These are phyloP conservation scores for Sinonovacula constricta DNA, from an alignment of 1,140 invertebrate species.

Conservation along the genomic window DNA sequence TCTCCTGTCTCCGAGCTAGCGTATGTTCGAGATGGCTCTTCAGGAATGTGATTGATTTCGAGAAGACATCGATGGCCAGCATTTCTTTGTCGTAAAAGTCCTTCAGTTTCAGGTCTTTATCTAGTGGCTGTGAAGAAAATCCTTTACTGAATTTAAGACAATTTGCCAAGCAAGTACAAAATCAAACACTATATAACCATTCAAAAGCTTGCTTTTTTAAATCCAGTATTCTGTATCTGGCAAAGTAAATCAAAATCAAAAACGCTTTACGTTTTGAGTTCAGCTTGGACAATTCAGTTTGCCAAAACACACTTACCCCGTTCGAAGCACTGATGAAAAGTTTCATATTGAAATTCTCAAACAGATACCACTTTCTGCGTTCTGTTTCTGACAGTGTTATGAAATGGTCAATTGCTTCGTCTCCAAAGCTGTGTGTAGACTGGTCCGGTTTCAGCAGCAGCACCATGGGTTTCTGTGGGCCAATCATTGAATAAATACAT, in stretches of 20 bases:
- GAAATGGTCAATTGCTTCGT: conserved; percentile 14
- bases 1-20: not conserved
- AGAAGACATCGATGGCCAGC: conserved; percentile 24
- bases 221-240: too few species aligned
- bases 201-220: too few species aligned
- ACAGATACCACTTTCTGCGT: conserved; percentile 22
- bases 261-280: too few species aligned
- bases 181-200: too few species aligned
- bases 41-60: conserved; percentile 17
- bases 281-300: too few species aligned
- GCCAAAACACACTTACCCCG: conserved; percentile 8
- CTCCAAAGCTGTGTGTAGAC: not conserved
- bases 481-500: too few species aligned
- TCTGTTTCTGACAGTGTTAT: not conserved
- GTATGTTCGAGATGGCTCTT: conserved; percentile 1
- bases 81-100: conserved; percentile 23
- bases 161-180: too few species aligned
- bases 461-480: conserved; percentile 9
- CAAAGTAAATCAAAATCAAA: too few species aligned
- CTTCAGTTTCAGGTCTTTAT: conserved; percentile 32
- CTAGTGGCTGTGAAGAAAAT: conserved; percentile 14
- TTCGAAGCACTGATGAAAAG: conserved; percentile 13
- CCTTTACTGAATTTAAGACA: not conserved
- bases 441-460: conserved; percentile 6
- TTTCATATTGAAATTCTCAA: conserved; percentile 44